Conservation (phyloP, 2,888 invertebrate species). For the Timema cristinae region DNA sequence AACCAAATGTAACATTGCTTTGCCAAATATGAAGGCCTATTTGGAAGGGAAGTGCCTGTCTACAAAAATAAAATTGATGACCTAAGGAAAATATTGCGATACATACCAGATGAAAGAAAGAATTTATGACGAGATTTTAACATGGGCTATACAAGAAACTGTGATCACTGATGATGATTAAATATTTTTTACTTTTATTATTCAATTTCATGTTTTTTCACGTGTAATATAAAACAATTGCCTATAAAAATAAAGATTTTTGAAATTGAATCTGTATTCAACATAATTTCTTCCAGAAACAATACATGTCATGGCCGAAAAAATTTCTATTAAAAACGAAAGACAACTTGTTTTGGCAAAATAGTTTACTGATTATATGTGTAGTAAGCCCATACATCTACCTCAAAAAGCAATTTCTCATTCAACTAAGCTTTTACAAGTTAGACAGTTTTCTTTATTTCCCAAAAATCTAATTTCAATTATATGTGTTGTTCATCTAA, state of each 20-base stretch:
- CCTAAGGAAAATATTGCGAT: neutral
- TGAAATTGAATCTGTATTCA: neutral
- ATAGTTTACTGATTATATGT: neutral
- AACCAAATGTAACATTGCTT: neutral
- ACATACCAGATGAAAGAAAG: neutral
- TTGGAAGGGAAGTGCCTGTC: neutral
- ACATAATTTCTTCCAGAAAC: neutral
- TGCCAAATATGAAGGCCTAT: neutral
- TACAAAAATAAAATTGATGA: neutral
- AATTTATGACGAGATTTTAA: too few species aligned
- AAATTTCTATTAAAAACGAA: neutral
- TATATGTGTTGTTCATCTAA: neutral
- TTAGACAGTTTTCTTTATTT: neutral
- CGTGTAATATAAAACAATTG: neutral
- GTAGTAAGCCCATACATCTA: neutral
- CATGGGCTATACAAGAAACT: neutral
- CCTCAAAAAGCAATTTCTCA: neutral
- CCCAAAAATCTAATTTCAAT: neutral
- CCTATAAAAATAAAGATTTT: neutral
- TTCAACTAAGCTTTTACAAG: neutral
- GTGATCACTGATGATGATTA: neutral
- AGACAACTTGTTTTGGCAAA: neutral
- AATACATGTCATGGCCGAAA: neutral
- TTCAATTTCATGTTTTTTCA: neutral
- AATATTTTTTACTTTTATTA: neutral